Percentiles rank a stretch among this genome's conserved stretches.
Evolutionary conservation across 2,797 vertebrate species (phyloP).

Genomic region (Geotrypetes seraphini): DNA sequence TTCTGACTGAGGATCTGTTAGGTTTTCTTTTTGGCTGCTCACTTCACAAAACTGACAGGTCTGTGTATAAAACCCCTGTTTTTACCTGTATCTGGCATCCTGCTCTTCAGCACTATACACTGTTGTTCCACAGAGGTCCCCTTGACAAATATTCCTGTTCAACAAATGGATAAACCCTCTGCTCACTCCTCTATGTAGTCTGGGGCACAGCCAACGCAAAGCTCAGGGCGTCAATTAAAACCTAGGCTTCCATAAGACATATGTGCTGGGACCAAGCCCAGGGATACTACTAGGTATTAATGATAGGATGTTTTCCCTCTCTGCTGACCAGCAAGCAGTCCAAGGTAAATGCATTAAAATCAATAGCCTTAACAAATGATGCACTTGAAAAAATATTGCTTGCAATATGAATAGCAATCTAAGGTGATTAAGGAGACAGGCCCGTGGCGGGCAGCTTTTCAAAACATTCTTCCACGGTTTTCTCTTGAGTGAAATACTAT

Average conservation of each 20-base stretch:
- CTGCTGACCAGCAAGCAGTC: not conserved
- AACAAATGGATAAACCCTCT: not conserved
- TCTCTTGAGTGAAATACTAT: not conserved
- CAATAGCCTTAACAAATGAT: not conserved
- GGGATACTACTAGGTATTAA: not conserved
- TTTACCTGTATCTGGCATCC: too few relatives aligned
- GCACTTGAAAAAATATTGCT: not conserved
- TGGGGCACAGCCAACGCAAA: not conserved
- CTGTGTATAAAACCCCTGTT: too few relatives aligned
- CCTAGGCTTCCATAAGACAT: not conserved
- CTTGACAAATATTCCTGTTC: not conserved
- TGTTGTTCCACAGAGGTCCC: not conserved
- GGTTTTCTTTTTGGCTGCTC: too few relatives aligned
- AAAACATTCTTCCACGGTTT: not conserved
- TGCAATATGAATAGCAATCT: not conserved
- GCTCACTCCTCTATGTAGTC: not conserved
- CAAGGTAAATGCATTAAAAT: conserved; percentile 6
- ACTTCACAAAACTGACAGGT: too few relatives aligned
- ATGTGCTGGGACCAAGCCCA: not conserved
- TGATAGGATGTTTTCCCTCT: not conserved
- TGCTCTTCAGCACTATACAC: too few relatives aligned
- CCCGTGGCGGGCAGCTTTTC: too few relatives aligned
- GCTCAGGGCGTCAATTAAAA: not conserved
- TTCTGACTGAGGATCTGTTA: too few relatives aligned
- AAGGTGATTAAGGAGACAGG: not conserved